These are phyloP conservation scores for Chelon auratus DNA, from an alignment of 2,797 vertebrate genomes.

Conservation along the genomic window DNA sequence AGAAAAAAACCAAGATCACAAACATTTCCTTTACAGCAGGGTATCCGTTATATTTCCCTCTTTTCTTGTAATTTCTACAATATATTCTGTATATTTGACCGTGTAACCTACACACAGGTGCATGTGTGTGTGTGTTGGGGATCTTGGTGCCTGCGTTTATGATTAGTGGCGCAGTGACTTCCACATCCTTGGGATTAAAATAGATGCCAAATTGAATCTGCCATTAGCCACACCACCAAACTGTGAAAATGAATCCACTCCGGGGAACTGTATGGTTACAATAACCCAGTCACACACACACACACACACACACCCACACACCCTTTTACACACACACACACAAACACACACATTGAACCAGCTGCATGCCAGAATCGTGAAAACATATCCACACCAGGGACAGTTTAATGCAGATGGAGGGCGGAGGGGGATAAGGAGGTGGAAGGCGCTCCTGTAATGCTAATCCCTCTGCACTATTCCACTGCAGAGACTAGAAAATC, in stretches of 20 bases:
- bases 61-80: neutral
- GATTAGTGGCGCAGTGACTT: constrained; percentile 56
- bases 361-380: constrained; percentile 64
- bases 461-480: constrained; percentile 45
- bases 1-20: neutral
- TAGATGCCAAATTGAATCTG: constrained; percentile 63
- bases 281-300: constrained; percentile 38
- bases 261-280: constrained; percentile 58
- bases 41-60: neutral
- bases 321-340: constrained; percentile 17
- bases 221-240: constrained; percentile 62
- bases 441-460: constrained; percentile 41
- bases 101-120: constrained; percentile 7
- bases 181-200: constrained; percentile 67
- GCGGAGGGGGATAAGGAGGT: constrained; percentile 42
- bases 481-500: constrained; percentile 26
- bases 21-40: neutral
- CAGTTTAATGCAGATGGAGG: constrained; percentile 62
- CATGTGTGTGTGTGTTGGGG: constrained; percentile 10
- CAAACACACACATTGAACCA: constrained; percentile 41
- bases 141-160: constrained; percentile 42
- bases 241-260: constrained; percentile 75
- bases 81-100: neutral
- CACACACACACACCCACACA: constrained; percentile 24
- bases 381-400: constrained; percentile 72